phyloP scores from a whole-genome alignment of 2,888 invertebrate species.

The Lysandra bellargus region DNA sequence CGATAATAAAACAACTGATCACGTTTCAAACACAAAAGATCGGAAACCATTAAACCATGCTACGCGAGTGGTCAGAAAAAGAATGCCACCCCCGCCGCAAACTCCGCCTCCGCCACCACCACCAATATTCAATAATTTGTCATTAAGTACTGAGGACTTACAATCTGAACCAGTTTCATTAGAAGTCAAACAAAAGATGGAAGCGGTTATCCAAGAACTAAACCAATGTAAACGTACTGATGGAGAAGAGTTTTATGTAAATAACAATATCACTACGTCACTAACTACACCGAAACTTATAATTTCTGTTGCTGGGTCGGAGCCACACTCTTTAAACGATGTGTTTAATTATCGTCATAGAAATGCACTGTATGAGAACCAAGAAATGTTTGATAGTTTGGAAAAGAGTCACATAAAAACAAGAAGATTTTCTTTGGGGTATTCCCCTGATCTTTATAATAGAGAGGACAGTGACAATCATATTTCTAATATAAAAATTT shows the following conservation, averaged over 20 bases:
- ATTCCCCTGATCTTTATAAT: slow-evolving; percentile 69
- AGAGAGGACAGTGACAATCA: slow-evolving; percentile 50
- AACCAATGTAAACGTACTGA: slow-evolving; percentile 67
- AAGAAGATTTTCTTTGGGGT: slow-evolving; percentile 68
- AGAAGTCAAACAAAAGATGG: slow-evolving; percentile 81
- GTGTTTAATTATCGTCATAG: slow-evolving; percentile 55
- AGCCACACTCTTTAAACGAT: slow-evolving; percentile 65
- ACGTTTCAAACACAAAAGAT: slow-evolving; percentile 32
- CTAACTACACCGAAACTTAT: slow-evolving; percentile 66
- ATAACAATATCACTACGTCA: slow-evolving; percentile 49
- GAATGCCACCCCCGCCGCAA: slow-evolving; percentile 66
- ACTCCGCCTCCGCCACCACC: slow-evolving; percentile 72
- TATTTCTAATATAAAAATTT: slow-evolving; percentile 49
- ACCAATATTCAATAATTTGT: slow-evolving; percentile 45
- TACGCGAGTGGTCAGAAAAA: slow-evolving; percentile 65
- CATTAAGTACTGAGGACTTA: slow-evolving; percentile 48
- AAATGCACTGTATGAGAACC: slow-evolving; percentile 51
- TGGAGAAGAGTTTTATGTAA: slow-evolving; percentile 56
- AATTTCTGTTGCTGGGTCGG: slow-evolving; percentile 71
- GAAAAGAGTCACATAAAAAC: slow-evolving; percentile 58
- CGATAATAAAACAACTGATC: slow-evolving; percentile 31
- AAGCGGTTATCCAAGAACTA: slow-evolving; percentile 81
- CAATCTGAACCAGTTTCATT: slow-evolving; percentile 67
- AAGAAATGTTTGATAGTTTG: slow-evolving; percentile 65
- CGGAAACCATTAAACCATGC: slow-evolving; percentile 54